These are phyloP conservation scores for Hippoglossus stenolepis DNA, from an alignment of 2,113 vertebrate species.

Conservation along the genomic window DNA sequence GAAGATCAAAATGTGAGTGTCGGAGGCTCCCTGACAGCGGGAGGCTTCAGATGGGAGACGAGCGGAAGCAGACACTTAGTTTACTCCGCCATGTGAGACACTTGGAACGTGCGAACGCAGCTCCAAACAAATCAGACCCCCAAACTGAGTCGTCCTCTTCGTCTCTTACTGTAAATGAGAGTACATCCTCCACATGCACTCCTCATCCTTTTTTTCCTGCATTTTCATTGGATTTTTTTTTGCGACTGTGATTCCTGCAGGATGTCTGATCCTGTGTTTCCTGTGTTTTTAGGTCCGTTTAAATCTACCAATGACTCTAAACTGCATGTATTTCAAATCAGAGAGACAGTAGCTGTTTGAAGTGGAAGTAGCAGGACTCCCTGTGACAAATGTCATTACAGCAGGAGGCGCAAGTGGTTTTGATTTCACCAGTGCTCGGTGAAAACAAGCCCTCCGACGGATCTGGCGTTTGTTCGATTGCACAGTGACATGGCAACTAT, in stretches of 20 bases:
- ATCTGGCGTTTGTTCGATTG: not conserved
- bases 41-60: slow-evolving; percentile 26
- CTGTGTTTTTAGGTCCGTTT: not conserved
- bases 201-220: not conserved
- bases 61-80: slow-evolving; percentile 26
- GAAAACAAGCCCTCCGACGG: slow-evolving; percentile 8
- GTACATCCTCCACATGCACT: no score
- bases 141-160: slow-evolving; percentile 1
- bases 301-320: not conserved
- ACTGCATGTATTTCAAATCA: not conserved
- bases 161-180: not conserved
- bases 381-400: slow-evolving; percentile 48
- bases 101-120: not conserved
- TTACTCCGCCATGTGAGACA: slow-evolving; percentile 29
- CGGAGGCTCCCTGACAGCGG: slow-evolving; percentile 42
- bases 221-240: no score
- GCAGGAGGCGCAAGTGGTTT: slow-evolving; percentile 26
- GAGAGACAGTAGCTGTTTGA: not conserved
- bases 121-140: slow-evolving; percentile 23
- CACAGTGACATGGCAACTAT: not conserved
- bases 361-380: not conserved
- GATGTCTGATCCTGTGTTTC: not conserved
- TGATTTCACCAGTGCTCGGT: not conserved
- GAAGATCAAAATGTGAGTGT: slow-evolving; percentile 42
- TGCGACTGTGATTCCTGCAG: not conserved